Conservation (phyloP, 2,113 vertebrate genomes). For the Pipa parva region DNA sequence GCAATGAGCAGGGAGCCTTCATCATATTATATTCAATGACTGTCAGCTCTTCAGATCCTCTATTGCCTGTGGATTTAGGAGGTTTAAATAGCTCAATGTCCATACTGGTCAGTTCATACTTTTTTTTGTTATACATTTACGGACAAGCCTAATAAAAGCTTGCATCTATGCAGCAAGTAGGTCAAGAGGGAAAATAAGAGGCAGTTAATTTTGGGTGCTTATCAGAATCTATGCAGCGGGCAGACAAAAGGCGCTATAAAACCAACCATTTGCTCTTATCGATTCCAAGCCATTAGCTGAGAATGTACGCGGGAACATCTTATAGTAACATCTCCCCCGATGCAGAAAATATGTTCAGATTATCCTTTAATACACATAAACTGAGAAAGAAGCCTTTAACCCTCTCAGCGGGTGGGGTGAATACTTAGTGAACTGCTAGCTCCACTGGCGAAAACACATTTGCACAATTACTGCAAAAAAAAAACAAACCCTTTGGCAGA, state of each 20-base stretch:
- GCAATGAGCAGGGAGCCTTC: no score
- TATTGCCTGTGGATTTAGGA: no score
- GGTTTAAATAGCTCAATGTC: no score
- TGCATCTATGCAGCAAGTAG: neutral
- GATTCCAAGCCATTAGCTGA: conserved; percentile 31
- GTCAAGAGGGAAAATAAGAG: conserved; percentile 9
- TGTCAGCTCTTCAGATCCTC: no score
- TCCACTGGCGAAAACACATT: no score
- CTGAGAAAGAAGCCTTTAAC: no score
- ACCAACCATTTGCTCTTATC: conserved; percentile 25
- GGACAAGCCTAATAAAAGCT: neutral
- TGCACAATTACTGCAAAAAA: no score
- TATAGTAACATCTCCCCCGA: conserved; percentile 9
- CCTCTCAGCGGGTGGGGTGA: neutral
- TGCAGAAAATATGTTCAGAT: neutral
- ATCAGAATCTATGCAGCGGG: conserved; percentile 1
- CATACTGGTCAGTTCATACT: no score
- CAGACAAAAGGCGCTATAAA: conserved; percentile 3
- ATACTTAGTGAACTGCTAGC: neutral
- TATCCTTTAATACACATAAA: no score
- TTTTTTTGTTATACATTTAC: no score
- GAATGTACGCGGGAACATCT: neutral
- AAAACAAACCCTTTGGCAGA: neutral
- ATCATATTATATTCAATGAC: no score
- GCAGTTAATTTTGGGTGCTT: conserved; percentile 17